Evolutionary conservation across 2,888 invertebrate genomes (phyloP), one percentile per base, ranked within the genome.

Genomic region (Timema cristinae): DNA sequence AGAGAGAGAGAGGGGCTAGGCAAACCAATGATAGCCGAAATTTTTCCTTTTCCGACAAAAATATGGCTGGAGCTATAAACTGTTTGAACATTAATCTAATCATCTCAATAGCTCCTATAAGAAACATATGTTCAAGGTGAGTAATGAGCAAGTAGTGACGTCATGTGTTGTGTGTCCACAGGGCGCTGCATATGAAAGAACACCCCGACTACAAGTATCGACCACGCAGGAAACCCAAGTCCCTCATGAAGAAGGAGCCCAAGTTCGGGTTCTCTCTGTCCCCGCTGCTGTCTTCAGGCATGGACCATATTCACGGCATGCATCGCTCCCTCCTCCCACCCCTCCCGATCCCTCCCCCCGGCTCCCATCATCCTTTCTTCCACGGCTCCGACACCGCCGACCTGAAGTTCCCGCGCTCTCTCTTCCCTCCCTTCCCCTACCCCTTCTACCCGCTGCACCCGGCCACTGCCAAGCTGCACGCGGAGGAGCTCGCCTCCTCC

Each of bases 161-260:
- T 9, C 56, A 50, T 16, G 50, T 71, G 51, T 56, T 68, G 76
- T 77, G 79, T 78, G 77, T 72, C 85, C 85, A 49, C 88, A 95
- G 94, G 82, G 94, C 94, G 54, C 86, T 95, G 11, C 94, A 95
- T 86, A 95, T 95, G 94, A 94, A 94, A 83, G 94, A 95, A 81
- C 94, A 94, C 79, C 95, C 94, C 7, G 94, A 95, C 84, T 95
- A 95, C 86, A 95, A 95, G 83, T 95, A 94, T 84, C 87, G 94
- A 66, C 94, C 94, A 11, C 86, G 94, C 71, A 85, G 94, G 79
- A 94, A 95, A 82, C 94, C 94, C 6, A 94, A 94, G 81, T 91
- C 93, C 0, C 85, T 93, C 13, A 87, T 92, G 75, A 94, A 94
- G 81, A 92, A 92, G 77, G 92, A 92, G 78, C 88, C 89, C 48